phyloP scores from a whole-genome alignment of 1,140 invertebrate species.

The Agrypnia vestita region DNA sequence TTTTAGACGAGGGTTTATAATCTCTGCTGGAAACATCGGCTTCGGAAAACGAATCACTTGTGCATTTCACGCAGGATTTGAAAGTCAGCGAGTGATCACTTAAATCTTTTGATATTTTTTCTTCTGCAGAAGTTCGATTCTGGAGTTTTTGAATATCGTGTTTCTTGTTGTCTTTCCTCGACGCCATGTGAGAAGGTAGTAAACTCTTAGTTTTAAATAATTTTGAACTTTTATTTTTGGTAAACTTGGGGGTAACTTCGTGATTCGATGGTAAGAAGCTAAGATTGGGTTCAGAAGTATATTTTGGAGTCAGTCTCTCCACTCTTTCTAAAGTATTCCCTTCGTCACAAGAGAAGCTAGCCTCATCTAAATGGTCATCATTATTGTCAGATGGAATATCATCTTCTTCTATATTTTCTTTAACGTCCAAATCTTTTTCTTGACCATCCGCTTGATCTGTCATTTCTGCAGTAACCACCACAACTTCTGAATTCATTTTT shows the following conservation, averaged over 20 bases:
- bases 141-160: conserved; percentile 39
- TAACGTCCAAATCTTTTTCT: conserved; percentile 2
- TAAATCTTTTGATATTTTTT: conserved; percentile 8
- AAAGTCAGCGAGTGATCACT: conserved; percentile 48
- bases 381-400: conserved; percentile 35
- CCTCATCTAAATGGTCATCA: conserved; percentile 42
- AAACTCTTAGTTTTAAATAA: conserved; percentile 67
- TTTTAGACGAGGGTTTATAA: background rate
- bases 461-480: background rate
- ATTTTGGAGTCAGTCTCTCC: conserved; percentile 68
- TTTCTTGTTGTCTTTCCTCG: conserved; percentile 32
- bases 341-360: conserved; percentile 60
- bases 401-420: conserved; percentile 19
- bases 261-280: conserved; percentile 64
- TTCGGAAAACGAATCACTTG: conserved; percentile 48
- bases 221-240: conserved; percentile 65
- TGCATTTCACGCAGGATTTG: conserved; percentile 50
- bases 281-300: conserved; percentile 70
- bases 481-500: background rate
- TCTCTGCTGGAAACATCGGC: conserved; percentile 8
- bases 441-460: background rate
- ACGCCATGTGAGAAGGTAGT: conserved; percentile 61
- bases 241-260: conserved; percentile 68
- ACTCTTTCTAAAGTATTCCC: conserved; percentile 65
- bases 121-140: conserved; percentile 13